Conservation (phyloP, 30 jellyfish, hydroid and myxozoan genomes). For the Turritopsis dohrnii region DNA sequence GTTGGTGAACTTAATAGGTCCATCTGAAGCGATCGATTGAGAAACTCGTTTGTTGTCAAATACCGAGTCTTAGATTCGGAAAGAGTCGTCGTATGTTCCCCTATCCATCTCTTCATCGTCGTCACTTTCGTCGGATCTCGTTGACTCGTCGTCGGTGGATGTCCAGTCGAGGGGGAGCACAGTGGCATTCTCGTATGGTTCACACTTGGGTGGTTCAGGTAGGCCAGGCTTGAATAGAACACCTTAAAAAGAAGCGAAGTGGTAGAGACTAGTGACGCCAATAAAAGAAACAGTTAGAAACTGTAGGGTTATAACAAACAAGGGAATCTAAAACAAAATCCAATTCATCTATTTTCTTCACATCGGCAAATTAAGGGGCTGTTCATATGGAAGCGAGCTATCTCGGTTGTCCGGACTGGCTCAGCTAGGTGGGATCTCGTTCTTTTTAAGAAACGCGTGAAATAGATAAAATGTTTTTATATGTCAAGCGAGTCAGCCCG, state of each 20-base stretch:
- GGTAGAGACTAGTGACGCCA: not conserved
- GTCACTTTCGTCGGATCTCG: conserved; percentile 1
- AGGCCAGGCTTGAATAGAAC: conserved; percentile 3
- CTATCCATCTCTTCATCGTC: not conserved
- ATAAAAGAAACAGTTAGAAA: not conserved
- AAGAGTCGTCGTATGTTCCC: not conserved
- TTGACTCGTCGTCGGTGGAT: not conserved
- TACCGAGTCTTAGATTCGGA: not conserved
- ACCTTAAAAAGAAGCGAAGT: not conserved
- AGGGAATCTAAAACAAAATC: no score
- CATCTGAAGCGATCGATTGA: no score
- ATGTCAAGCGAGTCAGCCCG: no score
- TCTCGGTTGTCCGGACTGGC: no score
- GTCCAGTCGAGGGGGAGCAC: not conserved
- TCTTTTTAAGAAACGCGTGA: no score
- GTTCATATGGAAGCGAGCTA: no score
- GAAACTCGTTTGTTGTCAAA: no score
- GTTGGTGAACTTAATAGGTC: no score
- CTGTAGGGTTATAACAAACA: not conserved
- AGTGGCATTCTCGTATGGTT: not conserved
- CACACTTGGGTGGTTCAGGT: not conserved
- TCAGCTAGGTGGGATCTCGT: no score
- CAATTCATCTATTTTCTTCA: no score
- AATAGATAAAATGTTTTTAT: no score
- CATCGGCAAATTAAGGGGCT: no score